Evolutionary conservation across 1,140 invertebrate genomes (phyloP).

Genomic region (Aleiodes sp.): DNA sequence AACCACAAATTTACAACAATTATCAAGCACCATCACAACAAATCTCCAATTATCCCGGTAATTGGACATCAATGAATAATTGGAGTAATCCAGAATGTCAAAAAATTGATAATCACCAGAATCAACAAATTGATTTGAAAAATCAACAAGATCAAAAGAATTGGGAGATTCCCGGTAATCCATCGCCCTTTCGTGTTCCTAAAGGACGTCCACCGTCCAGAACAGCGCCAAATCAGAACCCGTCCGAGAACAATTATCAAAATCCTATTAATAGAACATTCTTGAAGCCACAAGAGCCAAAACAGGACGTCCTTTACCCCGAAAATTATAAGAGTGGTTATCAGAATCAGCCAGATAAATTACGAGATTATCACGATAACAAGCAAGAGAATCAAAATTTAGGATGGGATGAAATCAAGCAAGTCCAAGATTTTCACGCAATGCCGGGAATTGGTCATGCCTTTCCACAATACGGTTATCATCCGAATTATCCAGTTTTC

Average conservation of each 20-base stretch:
- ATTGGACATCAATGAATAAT: constrained; percentile 44
- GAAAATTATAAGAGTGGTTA: constrained; percentile 35
- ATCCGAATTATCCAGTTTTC: constrained; percentile 54
- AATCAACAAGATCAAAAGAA: constrained; percentile 37
- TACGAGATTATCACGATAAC: constrained; percentile 49
- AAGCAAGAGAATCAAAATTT: constrained; percentile 43
- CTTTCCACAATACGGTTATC: constrained; percentile 56
- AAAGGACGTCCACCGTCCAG: constrained; percentile 74
- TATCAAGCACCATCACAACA: constrained; percentile 43
- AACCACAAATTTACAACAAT: constrained; percentile 33
- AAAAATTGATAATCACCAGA: background rate
- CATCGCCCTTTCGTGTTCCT: constrained; percentile 72
- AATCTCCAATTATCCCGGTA: constrained; percentile 26
- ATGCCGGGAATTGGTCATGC: constrained; percentile 49
- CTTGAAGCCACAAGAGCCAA: constrained; percentile 60
- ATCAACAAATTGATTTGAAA: background rate
- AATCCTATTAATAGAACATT: constrained; percentile 55
- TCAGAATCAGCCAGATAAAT: constrained; percentile 41
- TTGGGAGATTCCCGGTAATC: constrained; percentile 59
- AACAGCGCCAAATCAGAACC: constrained; percentile 57
- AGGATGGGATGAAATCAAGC: constrained; percentile 57
- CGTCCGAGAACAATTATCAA: constrained; percentile 48
- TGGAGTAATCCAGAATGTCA: constrained; percentile 33
- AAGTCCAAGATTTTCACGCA: constrained; percentile 57
- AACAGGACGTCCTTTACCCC: constrained; percentile 43